phyloP scores from a whole-genome alignment of 2,113 vertebrate species.

The Trachemys scripta region DNA sequence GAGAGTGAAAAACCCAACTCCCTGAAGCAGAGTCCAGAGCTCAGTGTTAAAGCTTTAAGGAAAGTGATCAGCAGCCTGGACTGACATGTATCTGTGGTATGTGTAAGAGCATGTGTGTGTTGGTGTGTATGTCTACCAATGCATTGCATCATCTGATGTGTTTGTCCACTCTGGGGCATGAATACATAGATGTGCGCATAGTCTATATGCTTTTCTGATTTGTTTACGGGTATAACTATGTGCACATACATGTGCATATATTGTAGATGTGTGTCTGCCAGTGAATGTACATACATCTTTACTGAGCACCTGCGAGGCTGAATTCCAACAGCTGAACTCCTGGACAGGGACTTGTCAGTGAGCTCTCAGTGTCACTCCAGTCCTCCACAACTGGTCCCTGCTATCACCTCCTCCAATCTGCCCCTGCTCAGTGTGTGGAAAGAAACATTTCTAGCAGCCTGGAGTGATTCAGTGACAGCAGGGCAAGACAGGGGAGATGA shows the following conservation, averaged over 20 bases:
- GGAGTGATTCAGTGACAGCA: neutral
- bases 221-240: no score
- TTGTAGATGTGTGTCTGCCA: no score
- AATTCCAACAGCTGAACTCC: neutral
- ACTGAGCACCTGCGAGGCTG: accelerated
- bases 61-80: neutral
- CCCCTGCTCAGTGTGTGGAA: accelerated
- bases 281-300: neutral
- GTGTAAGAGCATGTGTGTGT: neutral
- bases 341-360: neutral
- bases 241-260: neutral
- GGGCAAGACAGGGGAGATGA: neutral
- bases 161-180: neutral
- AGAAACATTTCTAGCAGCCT: neutral
- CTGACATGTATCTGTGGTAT: neutral
- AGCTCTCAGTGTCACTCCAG: neutral
- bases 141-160: neutral
- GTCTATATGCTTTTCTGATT: no score
- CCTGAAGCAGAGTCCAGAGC: neutral
- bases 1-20: neutral
- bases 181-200: neutral
- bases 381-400: neutral
- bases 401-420: neutral
- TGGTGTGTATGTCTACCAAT: neutral
- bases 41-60: neutral